Evolutionary conservation across 2,797 vertebrate genomes (phyloP), one percentile per base, ranked within the genome.

Genomic region (Tokudaia tokunoshimensis): DNA sequence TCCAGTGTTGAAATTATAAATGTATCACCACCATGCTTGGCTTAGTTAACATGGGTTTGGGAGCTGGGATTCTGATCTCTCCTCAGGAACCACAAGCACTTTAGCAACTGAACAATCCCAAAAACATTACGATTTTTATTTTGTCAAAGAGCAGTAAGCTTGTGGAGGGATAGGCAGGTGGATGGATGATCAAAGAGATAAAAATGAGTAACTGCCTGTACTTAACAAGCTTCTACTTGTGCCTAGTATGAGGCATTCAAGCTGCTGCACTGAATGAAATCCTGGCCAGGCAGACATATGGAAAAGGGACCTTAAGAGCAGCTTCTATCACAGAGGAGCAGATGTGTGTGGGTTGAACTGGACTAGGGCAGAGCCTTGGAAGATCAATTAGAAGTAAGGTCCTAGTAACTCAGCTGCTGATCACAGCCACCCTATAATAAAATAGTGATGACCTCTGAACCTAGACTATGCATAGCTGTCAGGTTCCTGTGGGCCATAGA

Each of bases 61-160:
- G 0, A 0, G 7, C 31, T 57, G 41, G 22, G 59, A 76, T 19
- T n/a, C 17, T 9, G 19, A 34, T n/a, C 50, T n/a, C 2, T 80
- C 3, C 5, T 19, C 19, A 24, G 57, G 79, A 19, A 24, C 34
- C 15, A 20, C 17, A 20, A 19, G 50, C 50, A 52, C 17, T 79
- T 55, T 34, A 34, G 50, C 50, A 79, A 52, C 8, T 34, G 31
- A 79, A 34, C 47, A n/a, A 55, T 79, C 31, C 76, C 19, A 59
- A 34, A 55, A 47, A 50, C 76, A 44, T 93, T 91, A 63, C 22
- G 6, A 47, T 82, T 89, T 63, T 91, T 91, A 24, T 55, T 89
- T 83, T n/a, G 41, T 55, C 26, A 84, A 29, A 6, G 19, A 26
- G 41, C 3, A 44, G 70, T 50, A 26, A 47, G 63, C 37, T 1